phyloP scores from a whole-genome alignment of 2,888 invertebrate genomes.

The Parnassius glacialis region DNA sequence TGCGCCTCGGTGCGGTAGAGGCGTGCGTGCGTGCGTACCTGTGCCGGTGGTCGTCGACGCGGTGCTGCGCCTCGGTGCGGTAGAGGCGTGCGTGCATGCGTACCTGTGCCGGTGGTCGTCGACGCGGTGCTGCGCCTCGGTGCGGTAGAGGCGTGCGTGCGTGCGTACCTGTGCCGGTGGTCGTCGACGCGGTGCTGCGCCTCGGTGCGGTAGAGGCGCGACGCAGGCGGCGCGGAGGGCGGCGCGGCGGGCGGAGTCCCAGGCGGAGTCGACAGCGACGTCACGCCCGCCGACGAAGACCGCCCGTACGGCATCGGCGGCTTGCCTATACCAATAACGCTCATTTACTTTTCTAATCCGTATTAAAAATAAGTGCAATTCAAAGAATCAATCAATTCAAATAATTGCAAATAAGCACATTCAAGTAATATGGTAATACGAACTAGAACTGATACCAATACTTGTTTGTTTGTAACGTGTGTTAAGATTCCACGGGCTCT shows the following conservation, averaged over 20 bases:
- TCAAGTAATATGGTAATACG: no score
- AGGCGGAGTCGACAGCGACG: conserved; percentile 61
- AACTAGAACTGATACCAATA: no score
- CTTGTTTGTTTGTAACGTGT: no score
- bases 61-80: no score
- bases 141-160: conserved; percentile 61
- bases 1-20: no score
- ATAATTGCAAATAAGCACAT: no score
- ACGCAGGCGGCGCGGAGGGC: conserved; percentile 40
- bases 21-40: no score
- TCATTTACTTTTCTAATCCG: conserved; percentile 1
- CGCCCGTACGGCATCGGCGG: conserved; percentile 86
- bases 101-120: conserved; percentile 72
- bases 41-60: no score
- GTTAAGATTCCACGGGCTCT: no score
- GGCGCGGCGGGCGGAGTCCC: conserved; percentile 55
- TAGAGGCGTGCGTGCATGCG: no score
- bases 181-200: conserved; percentile 35
- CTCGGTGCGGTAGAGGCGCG: conserved; percentile 48
- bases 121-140: conserved; percentile 73
- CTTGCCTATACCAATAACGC: conserved; percentile 64
- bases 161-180: conserved; percentile 15
- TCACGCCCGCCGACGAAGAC: conserved; percentile 80
- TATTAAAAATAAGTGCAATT: no score
- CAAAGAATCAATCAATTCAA: no score